Base-by-base conservation (phyloP, 2,113 vertebrate species). In the Craseonycteris thonglongyai region DNA sequence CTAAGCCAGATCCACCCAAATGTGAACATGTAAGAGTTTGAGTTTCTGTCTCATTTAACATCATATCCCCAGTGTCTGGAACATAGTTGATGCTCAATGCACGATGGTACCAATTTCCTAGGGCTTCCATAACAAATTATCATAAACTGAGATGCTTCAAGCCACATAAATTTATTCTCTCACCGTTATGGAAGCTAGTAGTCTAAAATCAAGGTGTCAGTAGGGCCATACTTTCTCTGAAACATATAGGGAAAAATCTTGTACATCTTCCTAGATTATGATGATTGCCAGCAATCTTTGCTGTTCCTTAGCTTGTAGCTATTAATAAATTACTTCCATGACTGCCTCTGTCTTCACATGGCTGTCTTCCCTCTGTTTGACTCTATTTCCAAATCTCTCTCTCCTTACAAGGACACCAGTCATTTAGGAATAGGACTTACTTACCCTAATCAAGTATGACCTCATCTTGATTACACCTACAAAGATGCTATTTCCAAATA, bases 401-500 rank as follows among this genome's bases (percentile, higher is more conserved):
- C 3, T 68, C 69, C 81, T 82, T 61, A 54, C 38, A 33, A 75
- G 59, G 66, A 76, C 51, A 54, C 16, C 26, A 22, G 35, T 82
- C 76, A 4, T 49, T 15, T 30, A 47, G 61, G 51, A 66, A 18
- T 51, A n/a, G 45, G 42, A 40, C 58, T 35, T 38, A 40, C 58
- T 35, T 38, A 38, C 30, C 35, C 42, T 76, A 18, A 54, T 35
- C 40, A 63, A 83, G 59, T 38, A 45, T 75, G 91, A 49, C 61
- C 33, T 83, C 56, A 45, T 82, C 49, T 63, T 35, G 33, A 35
- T 74, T n/a, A n/a, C 79, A 49, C 54, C 85, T 45, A 6, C 47
- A 35, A 66, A 93, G 72, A 90, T 65, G 65, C 65, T 49, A 3
- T 80, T 90, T 93, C 86, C 56, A 86, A 89, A 85, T 71, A 76